A percentile compares a stretch with the other conserved stretches of the same genome.
phyloP scores from a whole-genome alignment of 2,888 invertebrate genomes.

The Dascillus cervinus region DNA sequence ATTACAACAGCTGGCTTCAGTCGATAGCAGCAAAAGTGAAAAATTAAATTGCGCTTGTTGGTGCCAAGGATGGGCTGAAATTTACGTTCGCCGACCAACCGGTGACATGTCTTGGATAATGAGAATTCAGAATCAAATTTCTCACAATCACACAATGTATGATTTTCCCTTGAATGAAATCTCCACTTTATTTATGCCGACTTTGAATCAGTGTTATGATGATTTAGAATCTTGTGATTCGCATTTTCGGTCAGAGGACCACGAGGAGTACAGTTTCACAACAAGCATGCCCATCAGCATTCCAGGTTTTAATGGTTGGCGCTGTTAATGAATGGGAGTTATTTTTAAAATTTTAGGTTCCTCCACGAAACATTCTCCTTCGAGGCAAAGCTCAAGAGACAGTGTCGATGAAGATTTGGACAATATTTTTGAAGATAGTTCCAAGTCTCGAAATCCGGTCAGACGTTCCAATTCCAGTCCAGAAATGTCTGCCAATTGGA shows the following conservation, averaged over 20 bases:
- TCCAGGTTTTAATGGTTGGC: no score
- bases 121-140: constrained; percentile 80
- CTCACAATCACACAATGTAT: constrained; percentile 47
- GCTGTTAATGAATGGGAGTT: constrained; percentile 1
- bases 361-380: constrained; percentile 38
- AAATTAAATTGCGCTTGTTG: constrained; percentile 70
- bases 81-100: constrained; percentile 79
- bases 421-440: constrained; percentile 27
- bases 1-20: constrained; percentile 31
- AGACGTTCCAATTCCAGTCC: constrained; percentile 85
- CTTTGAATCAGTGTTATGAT: constrained; percentile 30
- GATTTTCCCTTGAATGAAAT: constrained; percentile 63
- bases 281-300: constrained; percentile 58
- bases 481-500: constrained; percentile 87
- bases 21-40: constrained; percentile 32
- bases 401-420: constrained; percentile 48
- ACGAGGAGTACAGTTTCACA: constrained; percentile 17
- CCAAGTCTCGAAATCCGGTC: constrained; percentile 70
- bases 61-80: constrained; percentile 92
- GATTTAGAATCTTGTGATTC: constrained; percentile 11
- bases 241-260: constrained; percentile 10
- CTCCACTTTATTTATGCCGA: constrained; percentile 64
- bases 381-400: constrained; percentile 48
- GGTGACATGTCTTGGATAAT: constrained; percentile 91
- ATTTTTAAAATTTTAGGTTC: constrained; percentile 21